Evolutionary conservation across 2,888 invertebrate genomes (phyloP), one percentile per base, ranked within the genome.

Genomic region (Phaedon cochleariae): DNA sequence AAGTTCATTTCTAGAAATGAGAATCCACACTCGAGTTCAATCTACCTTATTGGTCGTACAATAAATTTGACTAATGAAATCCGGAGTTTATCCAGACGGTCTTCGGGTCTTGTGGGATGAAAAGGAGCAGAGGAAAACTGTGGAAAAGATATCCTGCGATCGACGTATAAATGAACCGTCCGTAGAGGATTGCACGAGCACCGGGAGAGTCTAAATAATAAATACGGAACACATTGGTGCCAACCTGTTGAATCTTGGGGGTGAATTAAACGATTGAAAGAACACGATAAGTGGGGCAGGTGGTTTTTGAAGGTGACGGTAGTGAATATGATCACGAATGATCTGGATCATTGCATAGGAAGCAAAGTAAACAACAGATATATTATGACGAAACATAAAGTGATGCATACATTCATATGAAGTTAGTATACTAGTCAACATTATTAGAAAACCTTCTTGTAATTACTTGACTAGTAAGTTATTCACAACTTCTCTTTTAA

Each of bases 211-310:
- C 73, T 77, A 77, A 79, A 78, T 79, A 79, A 79, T 79, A 79
- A 78, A 79, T 76, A 73, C 71, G 64, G 58, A 7, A 20, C 18
- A 45, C 57, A 58, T 15, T 63, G 71, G 64, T 73, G 71, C 70
- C 79, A 79, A 81, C 81, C 81, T 81, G 81, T 81, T 81, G 81
- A 80, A 75, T 78, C 74, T 72, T 65, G 64, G 69, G 73, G 74
- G 65, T 49, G 68, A 70, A 57, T 34, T 59, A 65, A 70, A 57
- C 51, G 59, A 65, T 60, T 61, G 52, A 52, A 49, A 57, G 64
- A 21, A 60, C 31, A 49, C 17, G 51, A 57, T 37, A 55, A 41
- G 21, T 45, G 55, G 18, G 20, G 15, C 41, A 22, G 20, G 55
- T 34, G 34, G 34, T 34, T 34, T 34, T 29, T 7, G 29, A 4